Conservation (phyloP, 2,113 vertebrate species). For the Jacana jacana region DNA sequence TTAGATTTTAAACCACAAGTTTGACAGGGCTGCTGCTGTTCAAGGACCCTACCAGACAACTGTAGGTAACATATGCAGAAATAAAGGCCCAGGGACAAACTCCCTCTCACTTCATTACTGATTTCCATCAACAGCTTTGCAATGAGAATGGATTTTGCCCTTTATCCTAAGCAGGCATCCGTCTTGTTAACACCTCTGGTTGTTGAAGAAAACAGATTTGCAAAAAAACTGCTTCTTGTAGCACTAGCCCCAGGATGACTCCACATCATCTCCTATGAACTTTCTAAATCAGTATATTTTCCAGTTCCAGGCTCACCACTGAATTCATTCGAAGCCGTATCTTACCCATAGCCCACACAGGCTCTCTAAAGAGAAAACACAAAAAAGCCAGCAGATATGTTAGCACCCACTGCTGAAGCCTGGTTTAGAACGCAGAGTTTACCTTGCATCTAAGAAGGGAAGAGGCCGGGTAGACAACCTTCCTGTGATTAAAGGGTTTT, state of each 20-base stretch:
- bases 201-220: not conserved
- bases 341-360: not conserved
- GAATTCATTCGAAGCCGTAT: not conserved
- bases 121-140: not conserved
- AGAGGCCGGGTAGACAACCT: not conserved
- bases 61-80: not conserved
- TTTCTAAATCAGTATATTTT: not conserved
- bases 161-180: not conserved
- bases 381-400: not conserved
- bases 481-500: not conserved
- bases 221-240: not conserved
- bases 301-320: not conserved
- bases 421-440: not conserved
- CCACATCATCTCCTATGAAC: not conserved
- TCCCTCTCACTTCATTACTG: not conserved
- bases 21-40: not conserved
- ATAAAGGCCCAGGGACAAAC: not conserved
- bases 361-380: not conserved
- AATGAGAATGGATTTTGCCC: not conserved
- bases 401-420: not conserved
- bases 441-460: not conserved
- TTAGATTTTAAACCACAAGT: not conserved
- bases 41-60: not conserved
- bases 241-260: not conserved
- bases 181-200: not conserved